A percentile compares a stretch with the other conserved stretches of the same genome.
Conservation (phyloP, 2,113 vertebrate species). For the Tragulus kanchil region DNA sequence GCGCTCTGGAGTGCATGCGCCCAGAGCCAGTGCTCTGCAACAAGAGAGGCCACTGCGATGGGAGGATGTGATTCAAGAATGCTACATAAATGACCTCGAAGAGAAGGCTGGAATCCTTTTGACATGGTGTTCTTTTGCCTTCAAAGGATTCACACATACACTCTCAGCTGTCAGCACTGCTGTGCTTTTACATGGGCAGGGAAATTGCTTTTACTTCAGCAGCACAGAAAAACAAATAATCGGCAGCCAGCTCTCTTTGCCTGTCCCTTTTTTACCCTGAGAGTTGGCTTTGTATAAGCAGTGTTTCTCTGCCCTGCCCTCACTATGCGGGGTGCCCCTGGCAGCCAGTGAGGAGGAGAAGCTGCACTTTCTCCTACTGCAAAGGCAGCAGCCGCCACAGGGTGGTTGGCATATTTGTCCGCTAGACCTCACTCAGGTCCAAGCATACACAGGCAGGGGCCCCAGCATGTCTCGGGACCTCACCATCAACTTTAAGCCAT, state of each 20-base stretch:
- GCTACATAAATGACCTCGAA: conserved; percentile 44
- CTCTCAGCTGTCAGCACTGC: conserved; percentile 68
- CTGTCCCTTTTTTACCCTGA: conserved; percentile 1
- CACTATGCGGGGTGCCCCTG: not conserved
- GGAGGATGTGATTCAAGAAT: conserved; percentile 27
- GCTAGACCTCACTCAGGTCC: not conserved
- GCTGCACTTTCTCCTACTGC: not conserved
- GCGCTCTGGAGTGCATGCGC: no score
- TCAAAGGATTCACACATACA: conserved; percentile 47
- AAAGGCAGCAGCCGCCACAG: not conserved
- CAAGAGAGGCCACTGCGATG: no score
- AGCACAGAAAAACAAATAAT: conserved; percentile 38
- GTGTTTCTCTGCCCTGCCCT: not conserved
- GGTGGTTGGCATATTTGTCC: not conserved
- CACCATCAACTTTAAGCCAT: not conserved
- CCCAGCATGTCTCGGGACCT: not conserved
- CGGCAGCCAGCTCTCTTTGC: conserved; percentile 2
- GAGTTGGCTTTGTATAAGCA: conserved; percentile 25
- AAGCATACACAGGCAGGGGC: not conserved
- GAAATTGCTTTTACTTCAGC: conserved; percentile 70
- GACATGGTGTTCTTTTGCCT: not conserved
- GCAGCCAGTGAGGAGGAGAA: not conserved
- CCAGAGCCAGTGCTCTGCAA: no score
- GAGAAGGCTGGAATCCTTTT: conserved; percentile 11
- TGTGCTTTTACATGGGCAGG: conserved; percentile 23